Evolutionary conservation across 2,888 invertebrate species (phyloP), one percentile per base, ranked within the genome.

Genomic region (Yponomeuta malinellus): DNA sequence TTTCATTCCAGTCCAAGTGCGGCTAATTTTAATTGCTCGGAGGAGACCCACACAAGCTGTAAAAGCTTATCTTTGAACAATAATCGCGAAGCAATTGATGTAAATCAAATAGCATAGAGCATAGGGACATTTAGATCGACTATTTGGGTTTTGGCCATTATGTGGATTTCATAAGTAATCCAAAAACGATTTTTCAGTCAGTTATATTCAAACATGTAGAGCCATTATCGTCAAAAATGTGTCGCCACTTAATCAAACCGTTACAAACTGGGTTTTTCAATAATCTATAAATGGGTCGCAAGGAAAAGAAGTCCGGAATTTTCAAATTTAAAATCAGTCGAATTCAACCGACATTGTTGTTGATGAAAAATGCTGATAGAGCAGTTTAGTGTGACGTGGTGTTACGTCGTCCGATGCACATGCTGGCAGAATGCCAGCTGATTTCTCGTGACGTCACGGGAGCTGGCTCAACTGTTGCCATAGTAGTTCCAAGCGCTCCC

Each of bases 341-440:
- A 12, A 59, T 15, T 59, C 52, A 59, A 15, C 15, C 52, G 52
- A 59, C 15, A 59, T 5, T 15, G 52, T 59, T 59, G 52, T 59
- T 59, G 52, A 59, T 15, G 12, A 59, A 59, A 59, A 59, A 59
- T 15, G 3, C 52, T 59, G 52, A 59, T 59, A 59, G 15, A 3
- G 15, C 15, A 2, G 52, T 15, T 59, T 59, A 59, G 52, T 65
- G 8, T 31, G 31, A 65, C 65, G 65, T 65, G 31, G 33, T 31
- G 59, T 59, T 52, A 68, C 68, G 68, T 59, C 48, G 68, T 68
- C 48, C n/a, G 31, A 29, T 29, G 52, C 52, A 31, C 1, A 31
- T 2, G n/a, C 70, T 70, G 70, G 70, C 70, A 37, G 5, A 6
- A 10, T 4, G 70, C 70, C 70, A 70, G 63, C 70, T 43, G 23